A percentile compares a stretch with the other conserved stretches of the same genome.
Evolutionary conservation across 2,888 invertebrate species (phyloP).

Genomic region (Anticlea derivata): DNA sequence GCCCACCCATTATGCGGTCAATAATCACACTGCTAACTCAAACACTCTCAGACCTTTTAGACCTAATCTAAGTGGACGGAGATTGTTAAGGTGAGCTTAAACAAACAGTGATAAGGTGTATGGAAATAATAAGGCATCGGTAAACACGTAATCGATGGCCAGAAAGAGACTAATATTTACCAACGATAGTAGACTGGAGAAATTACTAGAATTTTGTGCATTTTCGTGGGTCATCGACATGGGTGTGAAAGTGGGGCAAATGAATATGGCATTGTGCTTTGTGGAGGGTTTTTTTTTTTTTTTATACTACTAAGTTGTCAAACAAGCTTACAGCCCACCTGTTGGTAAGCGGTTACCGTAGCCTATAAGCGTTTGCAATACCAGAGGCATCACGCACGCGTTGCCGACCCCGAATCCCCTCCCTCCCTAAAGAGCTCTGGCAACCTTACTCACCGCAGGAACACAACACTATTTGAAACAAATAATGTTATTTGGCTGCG

Average conservation of each 20-base stretch:
- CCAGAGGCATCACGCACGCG: too few species aligned
- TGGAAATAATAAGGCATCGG: conserved; percentile 47
- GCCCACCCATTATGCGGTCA: conserved; percentile 33
- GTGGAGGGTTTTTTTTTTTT: not conserved
- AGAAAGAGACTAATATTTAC: conserved; percentile 54
- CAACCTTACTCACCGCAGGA: too few species aligned
- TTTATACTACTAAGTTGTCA: too few species aligned
- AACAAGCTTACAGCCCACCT: too few species aligned
- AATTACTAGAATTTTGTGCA: conserved; percentile 34
- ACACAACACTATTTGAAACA: too few species aligned
- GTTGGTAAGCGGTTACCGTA: too few species aligned
- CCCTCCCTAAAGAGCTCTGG: too few species aligned
- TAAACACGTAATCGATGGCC: conserved; percentile 58
- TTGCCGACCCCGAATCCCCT: too few species aligned
- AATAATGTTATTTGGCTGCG: too few species aligned
- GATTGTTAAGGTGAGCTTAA: conserved; percentile 43
- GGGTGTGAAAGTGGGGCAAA: conserved; percentile 39
- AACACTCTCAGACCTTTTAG: conserved; percentile 39
- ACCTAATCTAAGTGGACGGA: conserved; percentile 40
- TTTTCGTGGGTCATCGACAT: conserved; percentile 45
- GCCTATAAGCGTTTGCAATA: too few species aligned
- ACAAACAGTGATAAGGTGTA: conserved; percentile 50
- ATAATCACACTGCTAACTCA: conserved; percentile 37
- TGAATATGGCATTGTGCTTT: conserved; percentile 23
- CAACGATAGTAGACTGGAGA: conserved; percentile 46